Evolutionary conservation across 2,113 vertebrate species (phyloP), one percentile per base, ranked within the genome.

Genomic region (Zapus hudsonius): DNA sequence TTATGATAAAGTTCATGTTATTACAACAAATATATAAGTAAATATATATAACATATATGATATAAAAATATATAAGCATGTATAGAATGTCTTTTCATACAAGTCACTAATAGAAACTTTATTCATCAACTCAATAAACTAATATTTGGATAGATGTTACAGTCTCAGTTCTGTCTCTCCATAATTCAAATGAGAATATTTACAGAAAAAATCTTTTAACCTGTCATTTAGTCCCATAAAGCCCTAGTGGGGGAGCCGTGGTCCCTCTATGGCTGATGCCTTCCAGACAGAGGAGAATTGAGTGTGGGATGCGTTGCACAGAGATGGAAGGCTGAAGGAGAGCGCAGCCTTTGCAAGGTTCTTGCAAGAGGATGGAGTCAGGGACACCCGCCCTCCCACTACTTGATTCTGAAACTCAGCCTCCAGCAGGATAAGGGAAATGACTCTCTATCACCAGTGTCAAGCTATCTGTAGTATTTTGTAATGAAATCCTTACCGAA

Each of bases 161-260:
- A 15, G 15, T 23, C 1, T 76, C 7, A 38, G 16, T 73, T 86
- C 0, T 38, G 5, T 73, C 8, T 29, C 7, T 3, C 12, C 78
- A n/a, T 69, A 67, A 69, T 40, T 31, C 4, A 55, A 27, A 70
- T 42, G 5, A 63, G 73, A 55, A 7, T 2, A 64, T 76, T 36
- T 87, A 25, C 11, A 82, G 29, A 82, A 23, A n/a, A 12, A 0
- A 9, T n/a, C 27, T 76, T 84, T 27, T 44, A 25, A 57, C 19
- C 69, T 1, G 57, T 40, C 15, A 75, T 25, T 85, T 44, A 36
- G 10, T 83, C 36, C 25, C 36, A 52, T 72, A 15, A 80, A 3
- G 7, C 2, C 16, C 1, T 36, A 8, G 40, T 5, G 7, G 5
- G 9, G 1, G 0, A 2, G 2, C 5, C 7, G 16, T 72, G 44